A percentile compares a stretch with the other conserved stretches of the same genome.
Conservation (phyloP, 2,888 invertebrate genomes). For the Synergus laeviventris region DNA sequence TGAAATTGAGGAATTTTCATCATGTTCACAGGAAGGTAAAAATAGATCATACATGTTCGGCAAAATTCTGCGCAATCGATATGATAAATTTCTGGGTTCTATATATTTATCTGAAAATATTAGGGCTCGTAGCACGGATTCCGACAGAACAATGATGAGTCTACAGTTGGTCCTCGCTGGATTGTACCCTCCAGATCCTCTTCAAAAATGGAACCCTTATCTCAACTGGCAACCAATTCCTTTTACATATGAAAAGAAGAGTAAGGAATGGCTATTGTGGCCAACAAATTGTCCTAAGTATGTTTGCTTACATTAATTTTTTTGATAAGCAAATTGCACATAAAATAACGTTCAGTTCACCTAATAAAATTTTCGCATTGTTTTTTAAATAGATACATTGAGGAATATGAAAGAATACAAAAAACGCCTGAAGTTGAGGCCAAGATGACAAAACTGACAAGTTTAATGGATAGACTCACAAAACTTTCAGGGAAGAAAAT, state of each 20-base stretch:
- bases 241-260: slow-evolving; percentile 37
- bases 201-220: slow-evolving; percentile 79
- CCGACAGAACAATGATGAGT: slow-evolving; percentile 85
- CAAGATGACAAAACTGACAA: background rate
- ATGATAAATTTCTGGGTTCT: slow-evolving; percentile 76
- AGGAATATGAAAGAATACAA: slow-evolving; percentile 15
- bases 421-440: background rate
- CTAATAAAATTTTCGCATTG: background rate
- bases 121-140: slow-evolving; percentile 81
- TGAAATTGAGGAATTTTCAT: background rate
- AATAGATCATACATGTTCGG: slow-evolving; percentile 77
- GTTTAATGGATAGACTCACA: background rate
- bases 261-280: slow-evolving; percentile 14
- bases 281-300: slow-evolving; percentile 23
- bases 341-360: background rate
- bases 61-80: slow-evolving; percentile 76
- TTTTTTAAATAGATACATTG: background rate
- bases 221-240: slow-evolving; percentile 83
- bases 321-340: background rate
- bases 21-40: slow-evolving; percentile 77
- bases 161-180: slow-evolving; percentile 83
- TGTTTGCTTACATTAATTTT: background rate
- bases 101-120: slow-evolving; percentile 73
- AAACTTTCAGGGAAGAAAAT: slow-evolving; percentile 15
- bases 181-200: slow-evolving; percentile 80